Evolutionary conservation across 2,888 invertebrate genomes (phyloP).

Genomic region (Chymomyza amoena): DNA sequence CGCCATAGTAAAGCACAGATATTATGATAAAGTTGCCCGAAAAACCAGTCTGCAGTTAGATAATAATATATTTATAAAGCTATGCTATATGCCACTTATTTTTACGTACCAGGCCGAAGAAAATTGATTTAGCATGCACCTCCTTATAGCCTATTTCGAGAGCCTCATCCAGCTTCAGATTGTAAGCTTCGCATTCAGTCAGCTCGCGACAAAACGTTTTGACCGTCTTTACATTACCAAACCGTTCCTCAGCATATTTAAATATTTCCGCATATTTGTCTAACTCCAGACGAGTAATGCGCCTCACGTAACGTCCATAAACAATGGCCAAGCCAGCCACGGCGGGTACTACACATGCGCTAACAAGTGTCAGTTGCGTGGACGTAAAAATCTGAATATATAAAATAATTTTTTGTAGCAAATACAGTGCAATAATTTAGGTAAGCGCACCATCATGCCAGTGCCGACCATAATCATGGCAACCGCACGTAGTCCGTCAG

Average conservation of each 20-base stretch:
- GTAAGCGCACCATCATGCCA: conserved; percentile 90
- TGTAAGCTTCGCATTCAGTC: conserved; percentile 86
- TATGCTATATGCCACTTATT: background rate
- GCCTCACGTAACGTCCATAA: conserved; percentile 91
- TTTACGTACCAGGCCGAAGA: conserved; percentile 90
- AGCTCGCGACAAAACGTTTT: conserved; percentile 94
- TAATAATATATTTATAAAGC: background rate
- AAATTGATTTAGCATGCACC: conserved; percentile 90
- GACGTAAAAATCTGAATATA: conserved; percentile 91
- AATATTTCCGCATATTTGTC: conserved; percentile 83
- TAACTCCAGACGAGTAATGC: conserved; percentile 89
- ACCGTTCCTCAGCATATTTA: conserved; percentile 93
- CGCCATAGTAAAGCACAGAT: conserved; percentile 94
- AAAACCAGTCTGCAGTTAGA: conserved; percentile 85
- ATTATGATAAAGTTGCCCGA: conserved; percentile 94
- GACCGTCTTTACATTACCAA: conserved; percentile 94
- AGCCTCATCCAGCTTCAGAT: conserved; percentile 84
- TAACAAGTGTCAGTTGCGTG: conserved; percentile 90
- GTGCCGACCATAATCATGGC: conserved; percentile 93
- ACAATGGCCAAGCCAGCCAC: conserved; percentile 90
- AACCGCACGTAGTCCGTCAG: conserved; percentile 93
- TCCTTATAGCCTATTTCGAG: conserved; percentile 91
- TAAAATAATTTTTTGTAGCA: background rate
- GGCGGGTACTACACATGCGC: conserved; percentile 93
- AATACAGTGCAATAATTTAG: background rate